Base-by-base conservation (phyloP, 2,113 vertebrate species). In the Pollimyrus isidori region DNA sequence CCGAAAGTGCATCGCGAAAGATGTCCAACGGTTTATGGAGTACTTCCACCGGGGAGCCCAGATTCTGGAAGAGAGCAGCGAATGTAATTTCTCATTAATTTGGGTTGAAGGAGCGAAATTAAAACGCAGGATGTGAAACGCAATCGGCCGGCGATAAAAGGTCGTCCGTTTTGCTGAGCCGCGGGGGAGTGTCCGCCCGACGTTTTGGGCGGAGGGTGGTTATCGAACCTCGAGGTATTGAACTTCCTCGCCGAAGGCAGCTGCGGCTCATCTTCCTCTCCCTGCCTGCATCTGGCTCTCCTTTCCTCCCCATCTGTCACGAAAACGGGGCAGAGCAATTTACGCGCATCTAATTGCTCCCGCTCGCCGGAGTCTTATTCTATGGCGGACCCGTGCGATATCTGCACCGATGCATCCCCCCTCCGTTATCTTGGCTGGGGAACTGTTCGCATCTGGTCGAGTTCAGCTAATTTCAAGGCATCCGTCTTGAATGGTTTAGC, bases 291-390 rank as follows among this genome's bases (percentile, higher is more conserved):
- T 89, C 88, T 89, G 53, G 82, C 26, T 50, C 86, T 87, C 49
- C 62, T 45, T 50, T 30, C 86, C 48, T 58, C 17, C 65, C 62
- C 52, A 89, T 62, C 46, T 89, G 88, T 42, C 82, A 87, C 46
- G 85, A 48, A 90, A 89, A 46, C 30, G 21, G 56, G 85, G 80
- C 76, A 87, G 69, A 49, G 80, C 76, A 85, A 86, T 83, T 89
- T 45, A 76, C 13, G 88, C 46, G 58, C 45, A 58, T 90, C 65
- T 91, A 92, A 92, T 91, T 92, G 84, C 89, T 87, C 53, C 86
- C 88, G 86, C 90, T 91, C 56, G 21, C 88, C 15, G 69, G 88
- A 5, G 45, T 88, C 87, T 73, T 13, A 46, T 88, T 91, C 84
- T 80, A 73, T 86, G 88, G 11, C 53, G 11, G 56, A 88, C 21